Conservation (phyloP, 2,113 vertebrate species). For the Hirundichthys speculiger region DNA sequence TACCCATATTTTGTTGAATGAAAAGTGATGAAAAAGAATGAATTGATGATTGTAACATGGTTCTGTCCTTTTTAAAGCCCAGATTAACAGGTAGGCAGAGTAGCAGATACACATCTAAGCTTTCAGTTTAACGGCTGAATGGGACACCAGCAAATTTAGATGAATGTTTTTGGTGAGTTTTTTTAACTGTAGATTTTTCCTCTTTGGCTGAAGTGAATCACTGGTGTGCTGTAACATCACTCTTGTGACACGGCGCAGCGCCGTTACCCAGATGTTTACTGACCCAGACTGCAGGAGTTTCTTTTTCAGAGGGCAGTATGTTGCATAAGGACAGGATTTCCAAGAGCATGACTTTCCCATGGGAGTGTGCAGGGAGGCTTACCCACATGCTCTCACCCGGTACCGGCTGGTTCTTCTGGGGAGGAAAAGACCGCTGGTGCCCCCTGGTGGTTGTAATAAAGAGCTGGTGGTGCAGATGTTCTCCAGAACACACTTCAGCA, state of each 20-base stretch:
- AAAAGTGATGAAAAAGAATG: no score
- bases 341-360: slow-evolving; percentile 17
- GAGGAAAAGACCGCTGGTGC: slow-evolving; percentile 54
- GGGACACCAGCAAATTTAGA: no score
- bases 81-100: no score
- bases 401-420: neutral
- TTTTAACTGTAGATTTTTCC: no score
- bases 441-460: slow-evolving; percentile 61
- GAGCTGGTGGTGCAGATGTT: neutral
- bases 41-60: no score
- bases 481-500: slow-evolving; percentile 1
- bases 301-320: neutral
- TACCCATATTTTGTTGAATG: no score
- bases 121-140: no score
- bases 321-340: slow-evolving; percentile 34
- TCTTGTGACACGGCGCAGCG: neutral
- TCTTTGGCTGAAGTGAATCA: no score
- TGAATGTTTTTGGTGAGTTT: no score
- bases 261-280: neutral
- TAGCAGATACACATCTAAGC: no score
- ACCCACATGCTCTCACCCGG: slow-evolving; percentile 19
- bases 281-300: slow-evolving; percentile 15
- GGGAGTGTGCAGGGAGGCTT: slow-evolving; percentile 1
- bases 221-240: no score
- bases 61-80: no score